phyloP scores from a whole-genome alignment of 2,888 invertebrate genomes.

The Allacma fusca region DNA sequence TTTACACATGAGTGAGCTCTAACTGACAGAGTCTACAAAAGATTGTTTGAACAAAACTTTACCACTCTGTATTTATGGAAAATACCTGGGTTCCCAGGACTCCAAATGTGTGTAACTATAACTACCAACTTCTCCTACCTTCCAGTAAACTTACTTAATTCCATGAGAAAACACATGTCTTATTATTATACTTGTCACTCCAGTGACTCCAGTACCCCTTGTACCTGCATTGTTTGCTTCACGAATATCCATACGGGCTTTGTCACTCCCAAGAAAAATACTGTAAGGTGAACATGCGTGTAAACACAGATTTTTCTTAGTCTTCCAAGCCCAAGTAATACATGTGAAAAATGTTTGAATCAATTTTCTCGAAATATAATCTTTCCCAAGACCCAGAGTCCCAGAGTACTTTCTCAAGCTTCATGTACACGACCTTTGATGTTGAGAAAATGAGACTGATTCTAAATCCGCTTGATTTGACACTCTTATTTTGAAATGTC shows the following conservation, averaged over 20 bases:
- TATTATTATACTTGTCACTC: neutral
- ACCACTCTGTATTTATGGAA: conserved; percentile 25
- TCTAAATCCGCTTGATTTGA: too few relatives aligned
- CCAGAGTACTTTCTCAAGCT: too few relatives aligned
- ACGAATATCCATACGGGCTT: too few relatives aligned
- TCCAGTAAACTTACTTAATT: conserved; percentile 27
- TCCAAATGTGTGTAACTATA: conserved; percentile 39
- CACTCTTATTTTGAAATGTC: too few relatives aligned
- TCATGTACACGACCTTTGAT: too few relatives aligned
- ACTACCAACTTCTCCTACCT: too few relatives aligned
- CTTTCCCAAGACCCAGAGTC: neutral
- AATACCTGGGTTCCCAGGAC: conserved; percentile 34
- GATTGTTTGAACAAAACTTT: conserved; percentile 38
- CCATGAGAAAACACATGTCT: conserved; percentile 43
- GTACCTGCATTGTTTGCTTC: conserved; percentile 9
- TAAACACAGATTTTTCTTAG: too few relatives aligned
- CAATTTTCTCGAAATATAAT: conserved; percentile 3
- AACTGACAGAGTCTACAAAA: conserved; percentile 3
- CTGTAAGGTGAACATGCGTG: too few relatives aligned
- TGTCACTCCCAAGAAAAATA: too few relatives aligned
- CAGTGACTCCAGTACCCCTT: neutral
- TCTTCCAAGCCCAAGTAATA: neutral
- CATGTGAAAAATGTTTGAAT: neutral
- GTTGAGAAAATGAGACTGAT: too few relatives aligned
- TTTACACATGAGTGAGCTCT: neutral